phyloP scores from a whole-genome alignment of 2,888 invertebrate genomes.

The Acanthosepion lycidas region DNA sequence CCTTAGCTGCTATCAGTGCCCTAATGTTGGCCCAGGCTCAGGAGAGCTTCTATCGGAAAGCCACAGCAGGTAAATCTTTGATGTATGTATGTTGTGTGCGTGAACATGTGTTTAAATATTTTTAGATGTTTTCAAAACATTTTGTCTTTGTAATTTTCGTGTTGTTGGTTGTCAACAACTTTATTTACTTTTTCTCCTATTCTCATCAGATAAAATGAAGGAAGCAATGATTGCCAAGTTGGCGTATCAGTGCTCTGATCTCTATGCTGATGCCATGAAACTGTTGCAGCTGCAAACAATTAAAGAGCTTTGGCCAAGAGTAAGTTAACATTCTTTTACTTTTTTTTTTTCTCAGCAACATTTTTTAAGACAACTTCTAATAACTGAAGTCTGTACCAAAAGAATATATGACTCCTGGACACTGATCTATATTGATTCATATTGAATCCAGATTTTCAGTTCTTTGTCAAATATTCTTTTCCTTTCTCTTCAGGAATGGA shows the following conservation, averaged over 20 bases:
- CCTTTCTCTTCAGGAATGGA: slow-evolving; percentile 77
- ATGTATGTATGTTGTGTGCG: background rate
- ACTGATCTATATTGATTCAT: too few species aligned
- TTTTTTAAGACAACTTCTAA: background rate
- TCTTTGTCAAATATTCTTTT: background rate
- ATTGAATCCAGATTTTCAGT: too few species aligned
- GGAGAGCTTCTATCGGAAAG: slow-evolving; percentile 96
- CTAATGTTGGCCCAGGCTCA: slow-evolving; percentile 98
- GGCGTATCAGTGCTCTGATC: slow-evolving; percentile 92
- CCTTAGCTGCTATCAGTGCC: slow-evolving; percentile 87
- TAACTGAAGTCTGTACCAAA: background rate
- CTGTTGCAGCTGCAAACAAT: slow-evolving; percentile 88
- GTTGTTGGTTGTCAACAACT: background rate
- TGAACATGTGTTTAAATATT: too few species aligned
- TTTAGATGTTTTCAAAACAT: too few species aligned
- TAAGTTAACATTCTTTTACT: slow-evolving; percentile 75
- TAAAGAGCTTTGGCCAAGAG: slow-evolving; percentile 90
- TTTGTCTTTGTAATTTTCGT: background rate
- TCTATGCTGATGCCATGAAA: slow-evolving; percentile 92
- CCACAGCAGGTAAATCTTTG: slow-evolving; percentile 76
- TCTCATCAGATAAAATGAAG: slow-evolving; percentile 89
- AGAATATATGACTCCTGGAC: background rate
- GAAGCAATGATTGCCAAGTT: slow-evolving; percentile 92
- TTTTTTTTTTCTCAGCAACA: background rate
- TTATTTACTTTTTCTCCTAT: background rate